Base-by-base conservation (phyloP, 1,140 invertebrate genomes). In the Bilobella aurantiaca region DNA sequence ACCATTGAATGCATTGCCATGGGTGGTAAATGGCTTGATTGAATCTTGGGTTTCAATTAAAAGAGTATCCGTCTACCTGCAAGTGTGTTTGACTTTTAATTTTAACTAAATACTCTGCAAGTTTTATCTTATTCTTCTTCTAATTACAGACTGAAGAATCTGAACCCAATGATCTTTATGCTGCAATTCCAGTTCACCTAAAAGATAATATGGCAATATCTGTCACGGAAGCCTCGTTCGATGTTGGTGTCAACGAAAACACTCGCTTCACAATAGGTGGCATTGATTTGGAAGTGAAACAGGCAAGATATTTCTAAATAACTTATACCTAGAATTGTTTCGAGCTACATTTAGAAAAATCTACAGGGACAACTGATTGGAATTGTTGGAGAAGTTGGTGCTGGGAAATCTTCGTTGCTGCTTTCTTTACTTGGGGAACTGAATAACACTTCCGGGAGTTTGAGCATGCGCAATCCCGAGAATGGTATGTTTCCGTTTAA, bases 1-100 rank as follows among this genome's bases (percentile, higher is more conserved):
- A 46, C 96, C 96, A 1, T 79, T 99, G 47, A 99, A 99, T 81
- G 89, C 93, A 0, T 96, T 98, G 78, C 96, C 96, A 1, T 99
- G 96, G 96, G 95, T 98, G 2, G 77, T 99, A 1, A 98, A 97
- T 80, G 96, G 95, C 0, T 78, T 98, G 1, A 88, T 95, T 21
- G 94, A 98, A 79, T 90, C 93, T 0, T 94, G 87, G 87, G 88
- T 94, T 0, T 94, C 91, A 0, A 75, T 93, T 2, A 88, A 88
- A 76, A 81, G 92, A 73, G 84, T 96, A 64, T 86, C 91, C 74
- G 83, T 83, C 73, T 78, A 93, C 3, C 74, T 91, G 47, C 78
- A 86, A 76, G 86, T 89, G 63, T 30, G 28, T 59, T 16, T 59
- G 3, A 30, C 28, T n/a, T 3, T 42, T 62, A 21, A 12, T 42